Conservation (phyloP, 2,113 vertebrate species). For the Varanus komodoensis region DNA sequence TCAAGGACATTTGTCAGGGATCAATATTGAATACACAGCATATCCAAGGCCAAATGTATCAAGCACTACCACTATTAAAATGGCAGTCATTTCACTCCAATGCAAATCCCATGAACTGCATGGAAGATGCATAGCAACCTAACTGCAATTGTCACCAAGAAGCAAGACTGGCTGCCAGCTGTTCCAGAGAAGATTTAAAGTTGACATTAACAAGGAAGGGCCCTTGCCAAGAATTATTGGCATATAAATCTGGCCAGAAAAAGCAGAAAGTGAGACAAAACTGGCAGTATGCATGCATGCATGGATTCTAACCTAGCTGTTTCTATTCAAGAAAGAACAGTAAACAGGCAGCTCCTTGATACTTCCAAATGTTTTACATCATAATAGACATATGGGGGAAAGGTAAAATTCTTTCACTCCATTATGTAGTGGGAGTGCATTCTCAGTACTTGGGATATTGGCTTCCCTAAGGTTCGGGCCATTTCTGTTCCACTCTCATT, state of each 20-base stretch:
- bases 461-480: not conserved
- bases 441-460: not conserved
- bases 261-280: constrained; percentile 26
- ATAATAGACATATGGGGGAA: not conserved
- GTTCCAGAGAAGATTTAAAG: constrained; percentile 32
- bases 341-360: not conserved
- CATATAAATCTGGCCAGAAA: constrained; percentile 20
- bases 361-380: not conserved
- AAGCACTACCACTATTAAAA: not conserved
- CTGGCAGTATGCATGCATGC: not conserved
- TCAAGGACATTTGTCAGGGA: too few relatives aligned
- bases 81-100: not conserved
- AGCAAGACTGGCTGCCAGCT: constrained; percentile 27
- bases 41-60: constrained; percentile 14
- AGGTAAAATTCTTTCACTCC: not conserved
- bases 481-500: not conserved
- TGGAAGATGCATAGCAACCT: not conserved
- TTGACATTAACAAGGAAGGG: not conserved
- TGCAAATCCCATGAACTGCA: not conserved
- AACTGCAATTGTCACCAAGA: constrained; percentile 21
- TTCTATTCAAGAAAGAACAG: not conserved
- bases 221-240: constrained; percentile 25
- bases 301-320: not conserved
- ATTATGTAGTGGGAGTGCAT: not conserved
- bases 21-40: not conserved